Conservation (phyloP, 1,140 invertebrate genomes). For the Bombus pascuorum region DNA sequence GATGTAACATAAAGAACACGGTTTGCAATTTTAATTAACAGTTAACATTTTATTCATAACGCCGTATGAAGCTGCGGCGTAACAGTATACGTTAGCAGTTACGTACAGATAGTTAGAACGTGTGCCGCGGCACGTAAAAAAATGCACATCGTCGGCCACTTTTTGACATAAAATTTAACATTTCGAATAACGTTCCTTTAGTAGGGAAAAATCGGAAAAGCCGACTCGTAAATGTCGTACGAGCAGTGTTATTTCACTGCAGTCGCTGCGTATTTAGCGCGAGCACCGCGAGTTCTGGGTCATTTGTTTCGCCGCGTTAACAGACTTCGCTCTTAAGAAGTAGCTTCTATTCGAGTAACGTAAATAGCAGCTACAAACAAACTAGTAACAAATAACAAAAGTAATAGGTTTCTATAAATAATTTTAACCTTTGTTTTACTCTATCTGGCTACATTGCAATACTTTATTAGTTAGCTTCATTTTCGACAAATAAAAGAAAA, state of each 20-base stretch:
- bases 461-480: too few species aligned
- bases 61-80: not conserved
- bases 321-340: not conserved
- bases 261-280: not conserved
- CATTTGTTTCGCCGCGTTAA: not conserved
- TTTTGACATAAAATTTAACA: not conserved
- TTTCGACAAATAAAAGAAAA: too few species aligned
- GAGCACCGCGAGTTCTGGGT: not conserved
- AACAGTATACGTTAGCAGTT: not conserved
- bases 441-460: too few species aligned
- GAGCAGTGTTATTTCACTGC: not conserved
- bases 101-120: not conserved
- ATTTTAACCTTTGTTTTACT: too few species aligned
- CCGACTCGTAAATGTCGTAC: not conserved
- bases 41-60: constrained; percentile 24
- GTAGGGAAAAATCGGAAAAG: not conserved
- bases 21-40: constrained; percentile 35
- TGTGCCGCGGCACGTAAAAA: not conserved
- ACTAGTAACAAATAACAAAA: too few species aligned
- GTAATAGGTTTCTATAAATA: too few species aligned
- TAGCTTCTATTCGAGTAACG: too few species aligned
- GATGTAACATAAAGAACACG: not conserved
- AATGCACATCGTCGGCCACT: not conserved
- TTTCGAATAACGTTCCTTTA: not conserved
- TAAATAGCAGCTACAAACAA: too few species aligned